phyloP scores from a whole-genome alignment of 2,797 vertebrate species.

The Aplochiton taeniatus region DNA sequence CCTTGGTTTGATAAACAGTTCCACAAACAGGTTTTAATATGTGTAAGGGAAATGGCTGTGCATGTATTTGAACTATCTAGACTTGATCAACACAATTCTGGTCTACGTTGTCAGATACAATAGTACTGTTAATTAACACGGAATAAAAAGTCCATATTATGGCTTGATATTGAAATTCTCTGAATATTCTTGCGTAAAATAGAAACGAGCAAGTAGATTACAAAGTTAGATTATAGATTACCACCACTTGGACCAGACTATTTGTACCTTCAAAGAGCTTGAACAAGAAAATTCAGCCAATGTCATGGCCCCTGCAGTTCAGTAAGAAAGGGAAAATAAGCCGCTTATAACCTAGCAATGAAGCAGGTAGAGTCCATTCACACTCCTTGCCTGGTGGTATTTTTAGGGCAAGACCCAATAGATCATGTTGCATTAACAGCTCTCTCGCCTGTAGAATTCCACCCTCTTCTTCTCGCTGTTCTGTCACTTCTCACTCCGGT shows the following conservation, averaged over 20 bases:
- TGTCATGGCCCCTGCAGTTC: constrained; percentile 47
- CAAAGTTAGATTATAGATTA: background rate
- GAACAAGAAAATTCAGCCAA: constrained; percentile 27
- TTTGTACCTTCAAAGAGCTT: constrained; percentile 30
- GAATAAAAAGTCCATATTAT: too few relatives aligned
- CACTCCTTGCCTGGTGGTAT: constrained; percentile 64
- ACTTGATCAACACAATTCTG: background rate
- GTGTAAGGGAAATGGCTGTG: constrained; percentile 17
- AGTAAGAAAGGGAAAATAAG: constrained; percentile 46
- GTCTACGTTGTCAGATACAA: background rate
- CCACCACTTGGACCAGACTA: background rate
- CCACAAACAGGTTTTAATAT: constrained; percentile 8
- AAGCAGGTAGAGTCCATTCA: constrained; percentile 57
- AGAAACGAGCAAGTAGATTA: constrained; percentile 15
- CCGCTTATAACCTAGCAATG: constrained; percentile 63
- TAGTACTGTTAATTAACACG: background rate
- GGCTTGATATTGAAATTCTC: too few relatives aligned
- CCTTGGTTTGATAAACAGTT: constrained; percentile 7
- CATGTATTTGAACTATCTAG: constrained; percentile 1
- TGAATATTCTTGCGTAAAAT: too few relatives aligned
- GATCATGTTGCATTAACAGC: constrained; percentile 80
- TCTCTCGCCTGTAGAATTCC: constrained; percentile 50
- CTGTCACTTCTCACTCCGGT: constrained; percentile 32
- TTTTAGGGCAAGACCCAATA: constrained; percentile 79
- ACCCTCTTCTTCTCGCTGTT: constrained; percentile 40